A percentile compares a stretch with the other conserved stretches of the same genome.
phyloP scores from a whole-genome alignment of 2,888 invertebrate genomes.

The Kryphioiulus occultus region DNA sequence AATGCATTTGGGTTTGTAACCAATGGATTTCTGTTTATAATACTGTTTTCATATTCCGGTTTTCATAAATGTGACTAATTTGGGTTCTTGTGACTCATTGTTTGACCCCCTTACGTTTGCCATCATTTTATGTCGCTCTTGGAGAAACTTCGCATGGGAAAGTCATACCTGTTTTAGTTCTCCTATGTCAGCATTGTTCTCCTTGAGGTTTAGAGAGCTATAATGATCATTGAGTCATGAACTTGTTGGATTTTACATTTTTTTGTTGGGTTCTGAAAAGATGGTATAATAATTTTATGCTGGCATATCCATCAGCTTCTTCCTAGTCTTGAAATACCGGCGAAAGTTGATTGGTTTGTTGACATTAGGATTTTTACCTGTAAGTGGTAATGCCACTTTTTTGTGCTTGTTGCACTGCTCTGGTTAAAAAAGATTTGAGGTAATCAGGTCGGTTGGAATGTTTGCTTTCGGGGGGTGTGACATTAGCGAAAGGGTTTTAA shows the following conservation, averaged over 20 bases:
- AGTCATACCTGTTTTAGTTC: no score
- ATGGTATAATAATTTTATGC: not conserved
- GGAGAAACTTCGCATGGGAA: no score
- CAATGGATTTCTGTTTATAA: not conserved
- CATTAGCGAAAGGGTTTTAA: not conserved
- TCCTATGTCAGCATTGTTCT: no score
- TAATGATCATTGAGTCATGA: no score
- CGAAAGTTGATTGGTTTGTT: slow-evolving; percentile 26
- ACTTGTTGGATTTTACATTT: no score
- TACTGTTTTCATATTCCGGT: not conserved
- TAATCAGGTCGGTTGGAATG: slow-evolving; percentile 30
- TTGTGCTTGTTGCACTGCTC: not conserved
- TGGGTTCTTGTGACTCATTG: not conserved
- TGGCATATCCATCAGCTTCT: not conserved
- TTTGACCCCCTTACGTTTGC: not conserved
- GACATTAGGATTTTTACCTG: not conserved
- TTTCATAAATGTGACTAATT: not conserved
- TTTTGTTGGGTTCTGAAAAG: not conserved
- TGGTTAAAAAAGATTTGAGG: not conserved
- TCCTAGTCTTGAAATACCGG: not conserved
- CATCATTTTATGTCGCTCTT: no score
- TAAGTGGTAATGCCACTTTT: not conserved
- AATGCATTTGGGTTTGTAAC: not conserved
- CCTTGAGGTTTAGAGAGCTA: no score
- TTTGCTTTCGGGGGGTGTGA: slow-evolving; percentile 1